phyloP scores from a whole-genome alignment of 2,888 invertebrate genomes.

The Diadegma fenestrale region DNA sequence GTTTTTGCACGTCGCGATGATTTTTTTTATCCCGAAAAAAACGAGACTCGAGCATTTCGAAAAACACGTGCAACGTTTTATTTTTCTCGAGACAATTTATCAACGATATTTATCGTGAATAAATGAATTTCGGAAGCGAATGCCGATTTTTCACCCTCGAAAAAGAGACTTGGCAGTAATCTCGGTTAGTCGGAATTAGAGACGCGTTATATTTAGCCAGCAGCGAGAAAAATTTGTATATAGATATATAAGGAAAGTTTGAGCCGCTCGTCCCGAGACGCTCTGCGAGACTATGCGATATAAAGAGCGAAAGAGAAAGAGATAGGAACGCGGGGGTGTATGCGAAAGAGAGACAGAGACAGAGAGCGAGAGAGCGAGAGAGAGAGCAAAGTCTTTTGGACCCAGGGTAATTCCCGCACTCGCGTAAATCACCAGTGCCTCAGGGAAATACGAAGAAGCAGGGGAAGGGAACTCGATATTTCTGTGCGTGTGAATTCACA shows the following conservation, averaged over 20 bases:
- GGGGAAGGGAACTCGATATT: conserved; percentile 45
- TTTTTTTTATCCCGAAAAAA: neutral
- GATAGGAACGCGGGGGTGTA: conserved; percentile 44
- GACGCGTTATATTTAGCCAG: conserved; percentile 68
- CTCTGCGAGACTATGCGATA: conserved; percentile 48
- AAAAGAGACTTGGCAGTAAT: conserved; percentile 63
- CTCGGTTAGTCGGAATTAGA: conserved; percentile 66
- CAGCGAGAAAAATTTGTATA: conserved; percentile 37
- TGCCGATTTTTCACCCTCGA: conserved; percentile 60
- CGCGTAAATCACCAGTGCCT: conserved; percentile 67
- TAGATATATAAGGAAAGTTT: conserved; percentile 28
- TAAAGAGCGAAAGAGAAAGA: conserved; percentile 66
- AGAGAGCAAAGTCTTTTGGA: conserved; percentile 39
- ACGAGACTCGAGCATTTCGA: neutral
- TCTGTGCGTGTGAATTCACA: conserved; percentile 37
- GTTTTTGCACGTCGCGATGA: neutral
- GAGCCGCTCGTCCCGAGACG: conserved; percentile 54
- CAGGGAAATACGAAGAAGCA: conserved; percentile 59
- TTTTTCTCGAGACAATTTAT: neutral
- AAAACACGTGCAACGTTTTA: conserved; percentile 1
- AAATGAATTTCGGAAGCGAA: conserved; percentile 23
- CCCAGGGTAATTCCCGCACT: conserved; percentile 65
- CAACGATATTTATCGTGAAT: conserved; percentile 28
- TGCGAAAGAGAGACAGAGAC: too few species aligned
- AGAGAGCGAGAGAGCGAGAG: conserved; percentile 18